Conservation (phyloP, 2,113 vertebrate genomes). For the Noturus placidus region DNA sequence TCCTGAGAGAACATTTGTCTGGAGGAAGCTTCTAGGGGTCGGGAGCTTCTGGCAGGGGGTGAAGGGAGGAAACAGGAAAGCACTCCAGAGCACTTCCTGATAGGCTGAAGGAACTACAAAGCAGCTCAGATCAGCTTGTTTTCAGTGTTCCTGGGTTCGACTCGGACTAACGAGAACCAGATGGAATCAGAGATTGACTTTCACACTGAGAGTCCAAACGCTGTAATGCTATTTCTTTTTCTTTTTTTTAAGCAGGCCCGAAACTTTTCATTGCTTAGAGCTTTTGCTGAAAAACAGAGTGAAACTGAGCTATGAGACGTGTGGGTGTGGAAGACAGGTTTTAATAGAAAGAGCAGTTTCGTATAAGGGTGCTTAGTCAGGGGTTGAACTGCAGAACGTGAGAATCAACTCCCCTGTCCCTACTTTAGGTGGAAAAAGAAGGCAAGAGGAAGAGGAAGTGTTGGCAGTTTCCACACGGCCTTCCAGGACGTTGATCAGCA, state of each 20-base stretch:
- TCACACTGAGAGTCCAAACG: neutral
- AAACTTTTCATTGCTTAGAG: conserved; percentile 2
- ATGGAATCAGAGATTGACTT: conserved; percentile 56
- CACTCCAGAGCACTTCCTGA: conserved; percentile 73
- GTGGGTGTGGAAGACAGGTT: neutral
- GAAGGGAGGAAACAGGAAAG: conserved; percentile 85
- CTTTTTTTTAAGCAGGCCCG: neutral
- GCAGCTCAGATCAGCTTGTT: conserved; percentile 49
- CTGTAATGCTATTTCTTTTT: neutral
- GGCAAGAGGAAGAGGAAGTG: conserved; percentile 7
- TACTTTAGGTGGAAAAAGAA: neutral
- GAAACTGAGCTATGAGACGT: neutral
- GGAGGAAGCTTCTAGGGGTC: conserved; percentile 67
- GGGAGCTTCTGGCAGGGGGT: conserved; percentile 64
- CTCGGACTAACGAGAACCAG: conserved; percentile 74
- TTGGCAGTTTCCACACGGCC: conserved; percentile 23
- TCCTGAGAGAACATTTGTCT: conserved; percentile 64
- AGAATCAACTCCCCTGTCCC: neutral
- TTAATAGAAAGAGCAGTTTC: neutral
- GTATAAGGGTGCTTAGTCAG: neutral
- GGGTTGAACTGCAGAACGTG: neutral
- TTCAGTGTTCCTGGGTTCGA: conserved; percentile 66
- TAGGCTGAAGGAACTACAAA: conserved; percentile 76
- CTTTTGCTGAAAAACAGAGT: neutral
- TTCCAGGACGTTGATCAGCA: conserved; percentile 59